These are phyloP conservation scores for Ametastegia equiseti DNA, from an alignment of 2,888 invertebrate species.

Conservation along the genomic window DNA sequence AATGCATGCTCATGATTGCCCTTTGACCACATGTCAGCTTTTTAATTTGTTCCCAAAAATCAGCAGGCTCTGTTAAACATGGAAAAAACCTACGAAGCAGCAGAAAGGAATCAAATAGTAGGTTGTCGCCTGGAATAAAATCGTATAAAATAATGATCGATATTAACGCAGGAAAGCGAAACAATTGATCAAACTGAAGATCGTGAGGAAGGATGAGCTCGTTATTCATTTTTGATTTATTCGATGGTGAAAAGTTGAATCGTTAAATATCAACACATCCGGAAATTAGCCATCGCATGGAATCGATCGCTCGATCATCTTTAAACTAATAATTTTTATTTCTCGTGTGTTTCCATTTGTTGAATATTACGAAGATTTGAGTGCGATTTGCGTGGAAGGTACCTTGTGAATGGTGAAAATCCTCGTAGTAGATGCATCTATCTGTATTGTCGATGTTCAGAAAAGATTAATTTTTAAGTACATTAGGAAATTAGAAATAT, in stretches of 20 bases:
- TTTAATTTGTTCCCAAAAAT: constrained; percentile 5
- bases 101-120: not conserved
- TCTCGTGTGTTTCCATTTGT: not conserved
- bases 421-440: not conserved
- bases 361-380: not conserved
- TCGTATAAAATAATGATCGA: not conserved
- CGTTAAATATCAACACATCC: not conserved
- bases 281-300: not conserved
- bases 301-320: constrained; percentile 5
- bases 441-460: not conserved
- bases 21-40: not conserved
- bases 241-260: constrained; percentile 30
- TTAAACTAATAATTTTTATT: not conserved
- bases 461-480: not conserved
- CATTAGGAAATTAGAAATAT: not conserved
- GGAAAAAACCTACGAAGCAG: not conserved
- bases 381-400: not conserved
- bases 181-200: not conserved
- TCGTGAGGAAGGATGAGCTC: not conserved
- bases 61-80: not conserved
- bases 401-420: not conserved
- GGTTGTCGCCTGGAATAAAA: not conserved
- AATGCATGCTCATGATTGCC: not conserved
- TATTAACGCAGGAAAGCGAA: constrained; percentile 11
- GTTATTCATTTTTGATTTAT: constrained; percentile 1